These are phyloP conservation scores for Epinephelus coioides DNA, from an alignment of 2,797 vertebrate species.

Conservation along the genomic window DNA sequence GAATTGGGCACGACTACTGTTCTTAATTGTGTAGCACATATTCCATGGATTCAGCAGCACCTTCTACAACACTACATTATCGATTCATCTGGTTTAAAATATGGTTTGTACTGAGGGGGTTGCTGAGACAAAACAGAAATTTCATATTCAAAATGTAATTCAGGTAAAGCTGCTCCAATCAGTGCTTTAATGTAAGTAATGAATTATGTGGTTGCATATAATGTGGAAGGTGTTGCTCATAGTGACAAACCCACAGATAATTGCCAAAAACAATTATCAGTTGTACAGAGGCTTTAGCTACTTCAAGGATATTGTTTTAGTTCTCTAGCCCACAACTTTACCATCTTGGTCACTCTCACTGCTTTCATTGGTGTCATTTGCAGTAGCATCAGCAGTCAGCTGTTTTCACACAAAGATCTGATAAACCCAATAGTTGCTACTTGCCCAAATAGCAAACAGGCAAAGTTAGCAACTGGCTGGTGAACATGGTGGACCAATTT, in stretches of 20 bases:
- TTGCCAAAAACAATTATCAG: neutral
- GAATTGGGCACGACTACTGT: conserved; percentile 25
- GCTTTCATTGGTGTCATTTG: neutral
- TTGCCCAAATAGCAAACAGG: too few relatives aligned
- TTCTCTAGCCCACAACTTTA: neutral
- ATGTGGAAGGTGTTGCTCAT: neutral
- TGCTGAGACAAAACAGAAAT: neutral
- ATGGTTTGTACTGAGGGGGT: neutral
- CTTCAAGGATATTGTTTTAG: neutral
- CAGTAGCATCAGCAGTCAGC: neutral
- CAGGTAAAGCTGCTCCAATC: neutral
- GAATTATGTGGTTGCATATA: neutral
- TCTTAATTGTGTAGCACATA: neutral
- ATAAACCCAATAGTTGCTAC: neutral
- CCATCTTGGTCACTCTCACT: too few relatives aligned
- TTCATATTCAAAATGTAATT: neutral
- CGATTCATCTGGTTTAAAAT: neutral
- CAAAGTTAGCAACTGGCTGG: too few relatives aligned
- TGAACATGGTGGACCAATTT: too few relatives aligned
- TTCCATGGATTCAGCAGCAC: neutral
- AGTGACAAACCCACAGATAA: neutral
- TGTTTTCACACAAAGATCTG: neutral
- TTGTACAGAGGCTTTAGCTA: neutral
- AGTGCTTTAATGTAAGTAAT: neutral
- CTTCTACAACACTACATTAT: neutral